These are phyloP conservation scores for Cephus pulcher DNA, from an alignment of 2,888 invertebrate species.

Conservation along the genomic window DNA sequence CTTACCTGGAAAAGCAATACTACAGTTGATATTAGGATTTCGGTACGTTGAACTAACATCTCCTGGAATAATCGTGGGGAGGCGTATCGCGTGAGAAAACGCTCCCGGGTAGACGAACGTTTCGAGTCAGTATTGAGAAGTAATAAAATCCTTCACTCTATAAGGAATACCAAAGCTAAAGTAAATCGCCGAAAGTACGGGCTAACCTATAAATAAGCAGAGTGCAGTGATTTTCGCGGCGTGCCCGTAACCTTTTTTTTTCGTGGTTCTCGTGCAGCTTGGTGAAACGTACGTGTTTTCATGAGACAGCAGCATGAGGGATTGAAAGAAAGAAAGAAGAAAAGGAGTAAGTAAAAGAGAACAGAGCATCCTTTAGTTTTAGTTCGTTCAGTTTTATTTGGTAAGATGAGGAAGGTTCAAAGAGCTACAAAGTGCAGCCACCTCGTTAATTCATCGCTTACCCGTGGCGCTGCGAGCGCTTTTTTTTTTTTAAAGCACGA, in stretches of 20 bases:
- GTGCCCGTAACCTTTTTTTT: slow-evolving; percentile 7
- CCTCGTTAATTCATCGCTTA: neutral
- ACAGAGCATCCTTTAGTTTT: neutral
- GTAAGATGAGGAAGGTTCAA: neutral
- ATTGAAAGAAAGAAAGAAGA: neutral
- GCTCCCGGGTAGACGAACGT: neutral
- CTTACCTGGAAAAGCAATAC: neutral
- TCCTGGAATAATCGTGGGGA: neutral
- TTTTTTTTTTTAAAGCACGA: neutral
- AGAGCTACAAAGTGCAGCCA: neutral
- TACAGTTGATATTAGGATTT: neutral
- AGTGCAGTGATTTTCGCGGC: neutral
- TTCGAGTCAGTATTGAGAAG: neutral
- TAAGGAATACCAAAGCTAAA: neutral
- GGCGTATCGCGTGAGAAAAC: neutral
- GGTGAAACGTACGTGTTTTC: neutral
- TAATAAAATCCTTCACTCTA: neutral
- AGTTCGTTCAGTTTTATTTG: neutral
- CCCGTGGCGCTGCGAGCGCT: neutral
- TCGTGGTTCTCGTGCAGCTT: neutral
- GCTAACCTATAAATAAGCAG: neutral
- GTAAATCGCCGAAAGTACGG: neutral
- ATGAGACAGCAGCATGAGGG: neutral
- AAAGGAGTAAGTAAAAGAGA: neutral
- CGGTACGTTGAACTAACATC: neutral